Evolutionary conservation across 1,140 invertebrate genomes (phyloP).

Genomic region (Apis florea): DNA sequence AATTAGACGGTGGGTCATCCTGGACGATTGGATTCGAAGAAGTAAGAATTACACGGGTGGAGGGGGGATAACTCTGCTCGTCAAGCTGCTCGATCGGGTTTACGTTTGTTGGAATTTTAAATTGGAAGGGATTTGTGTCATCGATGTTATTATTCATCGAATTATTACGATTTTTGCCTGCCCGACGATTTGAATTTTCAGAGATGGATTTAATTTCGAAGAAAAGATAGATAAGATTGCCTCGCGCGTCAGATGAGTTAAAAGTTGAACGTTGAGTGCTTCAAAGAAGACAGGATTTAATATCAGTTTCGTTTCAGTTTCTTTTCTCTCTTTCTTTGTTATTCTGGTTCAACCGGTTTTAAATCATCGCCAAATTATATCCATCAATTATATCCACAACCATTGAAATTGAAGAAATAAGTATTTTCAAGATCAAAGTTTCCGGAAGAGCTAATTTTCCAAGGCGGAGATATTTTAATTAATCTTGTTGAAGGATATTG

Average conservation of each 20-base stretch:
- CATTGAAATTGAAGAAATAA: too few species aligned
- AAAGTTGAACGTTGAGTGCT: background rate
- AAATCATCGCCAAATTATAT: background rate
- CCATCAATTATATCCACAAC: too few species aligned
- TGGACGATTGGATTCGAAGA: background rate
- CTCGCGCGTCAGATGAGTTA: background rate
- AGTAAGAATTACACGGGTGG: background rate
- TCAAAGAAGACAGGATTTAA: background rate
- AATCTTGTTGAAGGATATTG: background rate
- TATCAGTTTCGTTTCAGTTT: too few species aligned
- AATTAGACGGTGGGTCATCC: background rate
- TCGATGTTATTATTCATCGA: background rate
- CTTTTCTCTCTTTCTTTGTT: too few species aligned
- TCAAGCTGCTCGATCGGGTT: background rate
- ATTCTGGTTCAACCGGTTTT: too few species aligned
- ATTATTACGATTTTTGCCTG: too few species aligned
- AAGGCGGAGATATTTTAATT: conserved; percentile 1
- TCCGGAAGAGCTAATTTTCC: background rate
- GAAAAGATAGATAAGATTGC: too few species aligned
- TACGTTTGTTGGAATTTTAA: background rate
- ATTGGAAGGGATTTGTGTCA: background rate
- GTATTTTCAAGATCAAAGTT: background rate
- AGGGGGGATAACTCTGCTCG: background rate
- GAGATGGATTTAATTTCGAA: too few species aligned
- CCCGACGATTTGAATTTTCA: too few species aligned